A percentile compares a stretch with the other conserved stretches of the same genome.
Conservation (phyloP, 30 jellyfish, hydroid and myxozoan species). For the Aurelia coerulea region DNA sequence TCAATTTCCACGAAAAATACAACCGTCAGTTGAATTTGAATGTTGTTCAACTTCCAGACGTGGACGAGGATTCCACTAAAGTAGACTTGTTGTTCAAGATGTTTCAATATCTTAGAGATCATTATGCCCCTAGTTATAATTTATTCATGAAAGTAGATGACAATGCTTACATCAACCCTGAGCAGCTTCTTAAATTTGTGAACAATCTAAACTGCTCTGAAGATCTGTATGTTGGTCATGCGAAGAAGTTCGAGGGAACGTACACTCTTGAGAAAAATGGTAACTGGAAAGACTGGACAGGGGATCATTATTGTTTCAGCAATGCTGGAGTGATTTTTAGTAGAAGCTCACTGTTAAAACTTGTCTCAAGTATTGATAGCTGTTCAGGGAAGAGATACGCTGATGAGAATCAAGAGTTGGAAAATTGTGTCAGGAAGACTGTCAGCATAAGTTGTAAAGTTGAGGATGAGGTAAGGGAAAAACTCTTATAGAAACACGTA, state of each 20-base stretch:
- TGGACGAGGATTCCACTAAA: constrained; percentile 74
- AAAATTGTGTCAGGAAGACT: constrained; percentile 54
- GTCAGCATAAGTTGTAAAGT: constrained; percentile 44
- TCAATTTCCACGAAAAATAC: constrained; percentile 78
- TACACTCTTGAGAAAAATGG: constrained; percentile 52
- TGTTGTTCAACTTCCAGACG: constrained; percentile 95
- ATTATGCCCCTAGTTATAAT: constrained; percentile 72
- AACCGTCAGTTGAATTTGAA: constrained; percentile 80
- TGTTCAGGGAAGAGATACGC: constrained; percentile 34
- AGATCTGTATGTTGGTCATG: constrained; percentile 84
- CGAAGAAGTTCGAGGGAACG: constrained; percentile 57
- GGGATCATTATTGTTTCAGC: constrained; percentile 61
- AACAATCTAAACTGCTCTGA: constrained; percentile 76
- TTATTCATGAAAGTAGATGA: constrained; percentile 86
- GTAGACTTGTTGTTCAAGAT: constrained; percentile 77
- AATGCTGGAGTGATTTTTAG: constrained; percentile 72
- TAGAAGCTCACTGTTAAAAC: constrained; percentile 66
- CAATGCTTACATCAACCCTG: constrained; percentile 73
- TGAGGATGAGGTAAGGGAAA: constrained; percentile 61
- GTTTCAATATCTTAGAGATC: constrained; percentile 89
- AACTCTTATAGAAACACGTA: not conserved
- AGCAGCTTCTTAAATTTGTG: constrained; percentile 52
- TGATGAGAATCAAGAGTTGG: constrained; percentile 51
- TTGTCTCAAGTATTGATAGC: constrained; percentile 24
- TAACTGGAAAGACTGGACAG: constrained; percentile 55